These are phyloP conservation scores for Pteronotus mesoamericanus DNA, from an alignment of 2,797 vertebrate species.

Conservation along the genomic window DNA sequence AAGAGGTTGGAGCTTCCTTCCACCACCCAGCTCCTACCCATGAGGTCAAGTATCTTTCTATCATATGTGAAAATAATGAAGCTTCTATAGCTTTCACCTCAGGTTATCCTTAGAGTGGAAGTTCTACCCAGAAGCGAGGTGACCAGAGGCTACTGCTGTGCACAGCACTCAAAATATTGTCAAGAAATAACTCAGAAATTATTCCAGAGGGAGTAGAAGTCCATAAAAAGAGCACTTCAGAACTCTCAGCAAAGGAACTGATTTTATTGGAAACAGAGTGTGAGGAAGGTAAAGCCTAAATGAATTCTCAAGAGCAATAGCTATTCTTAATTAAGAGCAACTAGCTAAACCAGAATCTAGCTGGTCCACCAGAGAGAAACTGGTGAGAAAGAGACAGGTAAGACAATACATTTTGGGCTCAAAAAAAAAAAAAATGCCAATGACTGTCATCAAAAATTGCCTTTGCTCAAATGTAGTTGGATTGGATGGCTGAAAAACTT, in stretches of 20 bases:
- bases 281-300: background rate
- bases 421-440: background rate
- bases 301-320: background rate
- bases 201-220: background rate
- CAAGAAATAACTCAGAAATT: background rate
- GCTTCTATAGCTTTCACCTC: background rate
- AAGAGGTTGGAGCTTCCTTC: background rate
- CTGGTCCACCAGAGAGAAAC: background rate
- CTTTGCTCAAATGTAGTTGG: background rate
- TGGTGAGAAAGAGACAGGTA: background rate
- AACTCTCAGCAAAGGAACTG: background rate
- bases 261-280: background rate
- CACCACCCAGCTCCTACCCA: rapidly evolving
- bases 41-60: background rate
- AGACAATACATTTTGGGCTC: background rate
- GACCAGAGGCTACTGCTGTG: background rate
- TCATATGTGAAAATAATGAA: background rate
- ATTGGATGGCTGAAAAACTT: background rate
- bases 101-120: background rate
- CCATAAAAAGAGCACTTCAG: background rate
- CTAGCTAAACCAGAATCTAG: background rate
- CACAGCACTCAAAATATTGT: background rate
- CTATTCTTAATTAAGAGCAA: background rate
- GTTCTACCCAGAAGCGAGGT: background rate
- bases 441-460: background rate